These are phyloP conservation scores for Heliornis fulica DNA, from an alignment of 2,113 vertebrate species.

Conservation along the genomic window DNA sequence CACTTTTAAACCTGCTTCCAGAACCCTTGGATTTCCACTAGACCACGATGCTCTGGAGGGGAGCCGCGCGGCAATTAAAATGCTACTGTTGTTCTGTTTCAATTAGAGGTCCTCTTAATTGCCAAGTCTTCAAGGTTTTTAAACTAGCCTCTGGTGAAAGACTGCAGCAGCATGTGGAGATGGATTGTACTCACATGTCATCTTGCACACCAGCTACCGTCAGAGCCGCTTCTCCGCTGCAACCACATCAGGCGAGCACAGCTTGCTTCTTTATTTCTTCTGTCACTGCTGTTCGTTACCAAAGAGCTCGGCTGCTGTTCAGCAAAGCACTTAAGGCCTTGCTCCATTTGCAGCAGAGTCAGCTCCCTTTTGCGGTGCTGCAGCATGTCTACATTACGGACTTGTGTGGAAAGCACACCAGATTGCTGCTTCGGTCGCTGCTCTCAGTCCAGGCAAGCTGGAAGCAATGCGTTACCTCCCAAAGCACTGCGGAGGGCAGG, in stretches of 20 bases:
- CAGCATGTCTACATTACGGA: conserved; percentile 21
- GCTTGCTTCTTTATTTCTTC: conserved; percentile 34
- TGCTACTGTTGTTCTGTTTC: conserved; percentile 14
- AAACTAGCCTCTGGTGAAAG: conserved; percentile 47
- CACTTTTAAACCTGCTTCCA: background rate
- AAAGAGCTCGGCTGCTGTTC: conserved; percentile 57
- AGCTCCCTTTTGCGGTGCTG: background rate
- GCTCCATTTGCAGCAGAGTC: conserved; percentile 32
- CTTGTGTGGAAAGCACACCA: background rate
- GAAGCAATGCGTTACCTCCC: background rate
- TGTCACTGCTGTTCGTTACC: conserved; percentile 47
- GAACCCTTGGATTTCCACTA: conserved; percentile 6
- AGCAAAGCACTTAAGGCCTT: conserved; percentile 60
- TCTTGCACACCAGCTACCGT: background rate
- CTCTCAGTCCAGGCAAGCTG: background rate
- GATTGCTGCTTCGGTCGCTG: accelerated
- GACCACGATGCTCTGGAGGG: background rate
- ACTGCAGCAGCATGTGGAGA: background rate
- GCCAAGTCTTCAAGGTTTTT: conserved; percentile 49
- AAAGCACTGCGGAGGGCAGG: background rate
- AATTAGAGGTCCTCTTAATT: conserved; percentile 50
- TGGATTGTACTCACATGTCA: background rate
- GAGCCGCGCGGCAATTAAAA: conserved; percentile 31
- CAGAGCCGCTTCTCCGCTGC: background rate
- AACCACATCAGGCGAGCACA: background rate